Evolutionary conservation across 1,140 invertebrate species (phyloP), one percentile per base, ranked within the genome.

Genomic region (Trinorchestia longiramus): DNA sequence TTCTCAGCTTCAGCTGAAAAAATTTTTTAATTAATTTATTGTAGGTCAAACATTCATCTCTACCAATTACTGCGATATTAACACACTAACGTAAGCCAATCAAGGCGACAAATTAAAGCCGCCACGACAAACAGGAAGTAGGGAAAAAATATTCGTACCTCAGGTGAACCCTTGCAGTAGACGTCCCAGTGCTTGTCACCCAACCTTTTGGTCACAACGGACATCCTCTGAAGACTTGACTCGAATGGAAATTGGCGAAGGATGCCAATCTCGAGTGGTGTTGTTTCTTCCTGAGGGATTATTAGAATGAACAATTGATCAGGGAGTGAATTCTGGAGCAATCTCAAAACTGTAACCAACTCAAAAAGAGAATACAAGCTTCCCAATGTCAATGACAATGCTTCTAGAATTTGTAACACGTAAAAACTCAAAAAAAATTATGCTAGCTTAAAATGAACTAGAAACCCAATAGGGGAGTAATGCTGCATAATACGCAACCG

Each of bases 191-290:
- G 98, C 62, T 98, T 97, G n/a, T 98, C 98, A 47, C 98, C 98
- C 97, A 99, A 97, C 4, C 98, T 98, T 96, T 98, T 98, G 11
- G 98, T 98, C 94, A 99, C 98, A 0, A 99, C 99, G 97, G 98
- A 99, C 99, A 99, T 99, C 91, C 99, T 98, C 97, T 99, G 99
- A 47, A 99, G 97, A 62, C 98, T 98, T 0, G 99, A 99, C 0
- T 99, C 99, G 97, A 99, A 99, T 41, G 99, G 98, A 97, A 99
- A 99, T 97, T 99, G 98, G 41, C 98, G 98, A 8, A 99, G 97
- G 94, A 99, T 98, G 96, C 99, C 99, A 53, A 99, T 98, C 97
- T 98, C 97, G 43, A 97, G 96, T 42, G 96, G 96, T 47, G 43
- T 94, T n/a, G 92, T 45, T 45, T 47, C 92, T 15, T 94, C 92